phyloP scores from a whole-genome alignment of 2,113 vertebrate genomes.

The Sitta europaea region DNA sequence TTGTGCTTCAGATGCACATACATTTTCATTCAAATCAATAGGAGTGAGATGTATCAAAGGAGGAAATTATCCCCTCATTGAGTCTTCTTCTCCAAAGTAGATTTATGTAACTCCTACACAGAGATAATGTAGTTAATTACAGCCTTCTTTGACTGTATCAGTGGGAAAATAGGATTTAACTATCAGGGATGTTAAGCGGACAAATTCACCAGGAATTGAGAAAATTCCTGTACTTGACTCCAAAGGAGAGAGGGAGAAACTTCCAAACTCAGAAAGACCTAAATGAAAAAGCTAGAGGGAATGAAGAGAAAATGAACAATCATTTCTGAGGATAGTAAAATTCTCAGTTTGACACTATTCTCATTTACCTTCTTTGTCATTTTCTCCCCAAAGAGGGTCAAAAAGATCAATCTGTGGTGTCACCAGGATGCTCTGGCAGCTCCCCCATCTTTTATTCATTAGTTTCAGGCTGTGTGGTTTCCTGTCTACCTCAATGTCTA shows the following conservation, averaged over 20 bases:
- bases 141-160: background rate
- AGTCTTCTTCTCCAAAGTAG: constrained; percentile 15
- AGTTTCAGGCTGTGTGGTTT: background rate
- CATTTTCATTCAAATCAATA: constrained; percentile 53
- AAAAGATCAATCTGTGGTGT: background rate
- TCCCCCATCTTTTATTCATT: background rate
- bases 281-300: background rate
- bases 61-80: constrained; percentile 57
- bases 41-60: constrained; percentile 34
- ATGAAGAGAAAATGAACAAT: background rate
- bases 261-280: background rate
- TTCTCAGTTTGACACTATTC: background rate
- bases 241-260: background rate
- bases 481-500: background rate
- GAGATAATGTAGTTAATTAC: constrained; percentile 44
- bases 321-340: background rate
- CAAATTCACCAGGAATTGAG: background rate
- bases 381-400: background rate
- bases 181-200: background rate
- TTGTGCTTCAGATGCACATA: constrained; percentile 8
- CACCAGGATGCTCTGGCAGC: background rate
- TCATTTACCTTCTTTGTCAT: background rate
- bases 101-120: constrained; percentile 39
- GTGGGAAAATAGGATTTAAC: background rate
- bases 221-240: background rate